Evolutionary conservation across 1,140 invertebrate genomes (phyloP), one percentile per base, ranked within the genome.

Genomic region (Heliconius hermathena): DNA sequence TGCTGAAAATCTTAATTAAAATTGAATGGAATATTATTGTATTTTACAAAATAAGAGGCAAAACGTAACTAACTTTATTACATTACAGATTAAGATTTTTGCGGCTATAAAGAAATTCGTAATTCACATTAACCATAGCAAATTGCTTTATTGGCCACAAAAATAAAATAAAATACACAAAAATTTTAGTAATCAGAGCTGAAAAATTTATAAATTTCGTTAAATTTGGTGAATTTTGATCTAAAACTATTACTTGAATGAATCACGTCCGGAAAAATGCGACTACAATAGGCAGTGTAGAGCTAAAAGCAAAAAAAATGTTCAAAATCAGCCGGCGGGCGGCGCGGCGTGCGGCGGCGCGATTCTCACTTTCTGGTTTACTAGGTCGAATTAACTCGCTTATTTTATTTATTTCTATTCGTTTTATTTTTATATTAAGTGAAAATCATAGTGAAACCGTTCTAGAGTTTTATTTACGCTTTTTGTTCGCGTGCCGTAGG

Each of bases 301-400:
- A 66, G 60, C 9, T 26, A 73, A 71, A 79, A 89, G 77, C 83
- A 92, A 91, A 91, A 26, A 52, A 91, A 89, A 88, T 79, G 20
- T 71, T 75, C 36, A 66, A 57, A 77, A 66, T 66, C 60, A 66
- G 60, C 84, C 89, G 90, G 52, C 88, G 86, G 88, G 83, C 88
- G 86, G 78, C 81, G 81, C 73, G 78, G 74, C 75, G 8, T 74
- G 83, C 84, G 83, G 81, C 84, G 78, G 36, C 72, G 74, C 75
- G 71, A 73, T 84, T 79, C 81, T 81, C 82, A 87, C 86, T 90
- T 92, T 89, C 90, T 91, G 88, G 87, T 89, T 91, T 91, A 93
- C 88, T 93, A 85, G 91, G 90, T 91, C 91, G 87, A 91, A 89
- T 90, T 88, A 89, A 88, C 79, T 83, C 82, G 77, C 86, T 89